phyloP scores from a whole-genome alignment of 2,888 invertebrate species.

The Eustalomyia histrio region DNA sequence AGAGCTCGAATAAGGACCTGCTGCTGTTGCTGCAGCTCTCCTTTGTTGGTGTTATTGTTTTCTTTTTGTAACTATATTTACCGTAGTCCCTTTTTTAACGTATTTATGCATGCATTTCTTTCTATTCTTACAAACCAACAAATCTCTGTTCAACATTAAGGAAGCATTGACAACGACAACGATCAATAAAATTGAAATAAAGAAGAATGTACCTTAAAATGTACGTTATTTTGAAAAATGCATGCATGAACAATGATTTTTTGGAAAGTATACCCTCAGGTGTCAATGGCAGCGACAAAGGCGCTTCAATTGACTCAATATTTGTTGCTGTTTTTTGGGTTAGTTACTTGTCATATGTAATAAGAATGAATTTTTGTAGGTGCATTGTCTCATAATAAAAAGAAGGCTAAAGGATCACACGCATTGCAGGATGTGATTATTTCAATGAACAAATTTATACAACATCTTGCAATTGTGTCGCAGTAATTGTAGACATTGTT shows the following conservation, averaged over 20 bases:
- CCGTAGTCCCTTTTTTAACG: conserved; percentile 20
- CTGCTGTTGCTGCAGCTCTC: conserved; percentile 44
- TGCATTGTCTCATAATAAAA: neutral
- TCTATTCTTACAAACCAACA: conserved; percentile 18
- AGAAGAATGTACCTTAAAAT: neutral
- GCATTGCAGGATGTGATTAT: conserved; percentile 35
- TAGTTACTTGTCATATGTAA: neutral
- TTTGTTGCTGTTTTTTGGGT: conserved; percentile 12
- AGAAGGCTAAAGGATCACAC: conserved; percentile 40
- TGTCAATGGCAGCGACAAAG: conserved; percentile 43
- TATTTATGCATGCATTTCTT: conserved; percentile 34
- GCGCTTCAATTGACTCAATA: conserved; percentile 37
- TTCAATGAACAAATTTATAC: conserved; percentile 31
- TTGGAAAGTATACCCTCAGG: conserved; percentile 28
- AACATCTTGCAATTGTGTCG: conserved; percentile 29
- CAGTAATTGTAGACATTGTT: conserved; percentile 23
- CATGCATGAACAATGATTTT: conserved; percentile 34
- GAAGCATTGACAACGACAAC: conserved; percentile 51
- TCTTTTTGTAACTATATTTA: conserved; percentile 33
- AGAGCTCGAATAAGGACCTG: conserved; percentile 62
- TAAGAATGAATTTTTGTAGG: conserved; percentile 6
- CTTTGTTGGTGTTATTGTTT: conserved; percentile 47
- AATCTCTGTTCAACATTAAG: conserved; percentile 49
- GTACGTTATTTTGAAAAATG: conserved; percentile 6
- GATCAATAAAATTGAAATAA: neutral